A percentile compares a stretch with the other conserved stretches of the same genome.
Evolutionary conservation across 2,888 invertebrate species (phyloP).

Genomic region (Caenorhabditis sp.): DNA sequence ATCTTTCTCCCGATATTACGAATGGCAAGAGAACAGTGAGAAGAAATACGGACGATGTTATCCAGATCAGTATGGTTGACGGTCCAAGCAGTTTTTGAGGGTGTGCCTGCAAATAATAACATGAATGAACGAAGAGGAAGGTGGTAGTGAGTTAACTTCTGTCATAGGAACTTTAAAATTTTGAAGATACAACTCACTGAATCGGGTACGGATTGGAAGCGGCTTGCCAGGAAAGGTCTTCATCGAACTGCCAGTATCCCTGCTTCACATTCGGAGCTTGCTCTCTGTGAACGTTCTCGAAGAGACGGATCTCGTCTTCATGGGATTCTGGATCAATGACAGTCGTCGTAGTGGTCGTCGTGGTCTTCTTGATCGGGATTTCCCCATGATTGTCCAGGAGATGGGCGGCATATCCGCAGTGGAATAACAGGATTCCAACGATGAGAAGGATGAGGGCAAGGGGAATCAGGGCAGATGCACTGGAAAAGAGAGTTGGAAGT

Average conservation of each 20-base stretch:
- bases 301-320: constrained; percentile 73
- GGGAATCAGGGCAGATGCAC: constrained; percentile 79
- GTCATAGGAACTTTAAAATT: too few species aligned
- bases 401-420: constrained; percentile 83
- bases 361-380: constrained; percentile 77
- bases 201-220: constrained; percentile 82
- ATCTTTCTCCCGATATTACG: too few species aligned
- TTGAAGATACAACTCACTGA: constrained; percentile 73
- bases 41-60: constrained; percentile 1
- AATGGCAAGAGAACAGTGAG: constrained; percentile 25
- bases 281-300: constrained; percentile 68
- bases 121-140: not conserved
- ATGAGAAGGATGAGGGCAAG: constrained; percentile 81
- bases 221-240: constrained; percentile 81
- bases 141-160: too few species aligned
- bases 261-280: constrained; percentile 68
- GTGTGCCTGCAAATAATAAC: constrained; percentile 74
- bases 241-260: constrained; percentile 83
- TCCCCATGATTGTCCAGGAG: constrained; percentile 80
- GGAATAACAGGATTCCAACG: constrained; percentile 81
- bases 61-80: constrained; percentile 74
- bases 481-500: too few species aligned
- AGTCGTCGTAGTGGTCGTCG: constrained; percentile 74
- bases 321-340: constrained; percentile 71
- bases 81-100: constrained; percentile 79